A percentile compares a stretch with the other conserved stretches of the same genome.
phyloP scores from a whole-genome alignment of 2,113 vertebrate genomes.

The Nanorana parkeri region DNA sequence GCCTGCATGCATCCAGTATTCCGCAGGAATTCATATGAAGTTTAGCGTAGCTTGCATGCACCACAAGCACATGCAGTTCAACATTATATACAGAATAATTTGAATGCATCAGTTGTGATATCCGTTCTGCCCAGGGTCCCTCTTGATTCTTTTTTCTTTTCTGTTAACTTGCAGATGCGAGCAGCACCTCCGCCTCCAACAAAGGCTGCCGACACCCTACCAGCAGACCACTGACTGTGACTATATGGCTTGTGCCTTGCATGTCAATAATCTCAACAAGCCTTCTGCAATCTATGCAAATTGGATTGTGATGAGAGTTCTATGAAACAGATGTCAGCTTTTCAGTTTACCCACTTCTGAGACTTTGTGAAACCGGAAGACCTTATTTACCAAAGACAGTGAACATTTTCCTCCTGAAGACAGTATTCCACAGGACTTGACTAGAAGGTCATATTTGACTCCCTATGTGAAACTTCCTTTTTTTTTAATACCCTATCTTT shows the following conservation, averaged over 20 bases:
- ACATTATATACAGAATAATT: no score
- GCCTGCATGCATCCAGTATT: no score
- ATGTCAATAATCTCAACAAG: not conserved
- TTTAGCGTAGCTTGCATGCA: no score
- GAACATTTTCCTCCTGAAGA: conserved; percentile 1
- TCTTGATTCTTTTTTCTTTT: not conserved
- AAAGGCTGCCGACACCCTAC: conserved; percentile 55
- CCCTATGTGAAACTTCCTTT: conserved; percentile 1
- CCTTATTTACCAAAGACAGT: conserved; percentile 22
- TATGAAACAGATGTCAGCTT: no score
- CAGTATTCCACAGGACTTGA: conserved; percentile 6
- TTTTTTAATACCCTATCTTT: conserved; percentile 34
- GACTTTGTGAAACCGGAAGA: not conserved
- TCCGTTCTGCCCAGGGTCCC: no score
- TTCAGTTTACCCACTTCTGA: no score
- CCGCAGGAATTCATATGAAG: no score
- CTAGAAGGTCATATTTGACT: not conserved
- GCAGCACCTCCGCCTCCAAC: conserved; percentile 70
- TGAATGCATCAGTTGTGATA: no score
- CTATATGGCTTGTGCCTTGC: not conserved
- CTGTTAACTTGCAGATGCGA: conserved; percentile 66
- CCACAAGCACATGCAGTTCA: no score
- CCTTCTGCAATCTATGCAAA: no score
- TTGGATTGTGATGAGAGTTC: no score
- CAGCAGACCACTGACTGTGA: conserved; percentile 13